phyloP scores from a whole-genome alignment of 2,888 invertebrate genomes.

The Apodemia hepburni region DNA sequence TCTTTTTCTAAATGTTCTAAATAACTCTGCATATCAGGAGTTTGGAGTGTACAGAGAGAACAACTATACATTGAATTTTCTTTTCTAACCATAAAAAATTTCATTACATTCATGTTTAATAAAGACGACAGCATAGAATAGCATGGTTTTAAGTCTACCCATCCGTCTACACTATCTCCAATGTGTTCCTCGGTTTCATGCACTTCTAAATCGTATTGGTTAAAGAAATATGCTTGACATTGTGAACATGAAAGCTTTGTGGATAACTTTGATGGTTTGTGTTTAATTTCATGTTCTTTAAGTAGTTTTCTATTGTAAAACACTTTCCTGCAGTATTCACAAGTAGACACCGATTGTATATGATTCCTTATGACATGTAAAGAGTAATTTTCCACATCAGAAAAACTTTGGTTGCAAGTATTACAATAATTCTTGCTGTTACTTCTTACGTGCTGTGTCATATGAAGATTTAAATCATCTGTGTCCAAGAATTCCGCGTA shows the following conservation, averaged over 20 bases:
- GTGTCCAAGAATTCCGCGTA: conserved; percentile 58
- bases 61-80: conserved; percentile 39
- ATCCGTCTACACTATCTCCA: conserved; percentile 46
- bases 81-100: conserved; percentile 37
- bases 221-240: conserved; percentile 40
- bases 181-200: conserved; percentile 42
- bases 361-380: conserved; percentile 50
- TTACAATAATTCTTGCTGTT: conserved; percentile 38
- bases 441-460: conserved; percentile 39
- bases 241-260: conserved; percentile 45
- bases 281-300: conserved; percentile 45
- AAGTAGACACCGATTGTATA: conserved; percentile 40
- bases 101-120: conserved; percentile 44
- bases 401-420: conserved; percentile 42
- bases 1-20: conserved; percentile 42
- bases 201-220: conserved; percentile 35
- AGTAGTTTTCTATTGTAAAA: conserved; percentile 37
- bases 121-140: conserved; percentile 44
- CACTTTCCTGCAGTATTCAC: conserved; percentile 46
- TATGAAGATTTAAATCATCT: conserved; percentile 51
- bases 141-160: conserved; percentile 40
- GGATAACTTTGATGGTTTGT: conserved; percentile 31
- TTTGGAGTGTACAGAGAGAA: conserved; percentile 36
- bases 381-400: conserved; percentile 42
- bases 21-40: conserved; percentile 34